Evolutionary conservation across 2,888 invertebrate species (phyloP), one percentile per base, ranked within the genome.

Genomic region (Hanleya hanleyi): DNA sequence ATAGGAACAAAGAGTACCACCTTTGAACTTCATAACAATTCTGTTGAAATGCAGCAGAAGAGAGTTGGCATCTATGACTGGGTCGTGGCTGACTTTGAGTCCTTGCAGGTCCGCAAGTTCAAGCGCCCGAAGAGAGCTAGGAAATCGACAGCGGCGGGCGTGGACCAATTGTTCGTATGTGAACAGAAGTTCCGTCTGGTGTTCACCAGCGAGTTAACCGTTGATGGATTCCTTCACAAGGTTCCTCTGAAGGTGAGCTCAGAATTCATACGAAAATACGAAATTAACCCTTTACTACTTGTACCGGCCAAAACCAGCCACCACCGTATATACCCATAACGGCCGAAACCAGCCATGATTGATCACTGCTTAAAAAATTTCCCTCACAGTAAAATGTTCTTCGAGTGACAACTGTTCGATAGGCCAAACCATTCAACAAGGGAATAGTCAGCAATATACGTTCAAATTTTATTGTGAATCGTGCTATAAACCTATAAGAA

Each of bases 121-220:
- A 57, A 57, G 32, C 5, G 57, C 22, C 57, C 57, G 26, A 57
- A 57, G 29, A 22, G 57, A 26, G 32, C 57, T 32, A 22, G 57
- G 4, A 57, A 57, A 29, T 15, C 22, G 26, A 26, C 22, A 1
- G 57, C 32, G 15, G 29, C 1, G 4, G 57, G 57, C 15, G 22
- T 26, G 4, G 57, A 57, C 15, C 22, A 57, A 15, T 9, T 57
- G 57, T 57, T 57, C 29, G 57, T 57, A 29, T 57, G 57, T 26
- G 57, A 57, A 32, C 57, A 57, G 32, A 57, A 57, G 57, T 57
- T 57, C 9, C 18, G 57, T 4, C 26, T 57, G 57, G 57, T 57
- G 22, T 57, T 57, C 32, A 57, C 57, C 4, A 32, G 57, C 29
- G 26, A 57, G 5, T 57, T 57, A 15, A 2, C 1, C 3, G 7